phyloP scores from a whole-genome alignment of 2,113 vertebrate species.

The Embiotoca jacksoni region DNA sequence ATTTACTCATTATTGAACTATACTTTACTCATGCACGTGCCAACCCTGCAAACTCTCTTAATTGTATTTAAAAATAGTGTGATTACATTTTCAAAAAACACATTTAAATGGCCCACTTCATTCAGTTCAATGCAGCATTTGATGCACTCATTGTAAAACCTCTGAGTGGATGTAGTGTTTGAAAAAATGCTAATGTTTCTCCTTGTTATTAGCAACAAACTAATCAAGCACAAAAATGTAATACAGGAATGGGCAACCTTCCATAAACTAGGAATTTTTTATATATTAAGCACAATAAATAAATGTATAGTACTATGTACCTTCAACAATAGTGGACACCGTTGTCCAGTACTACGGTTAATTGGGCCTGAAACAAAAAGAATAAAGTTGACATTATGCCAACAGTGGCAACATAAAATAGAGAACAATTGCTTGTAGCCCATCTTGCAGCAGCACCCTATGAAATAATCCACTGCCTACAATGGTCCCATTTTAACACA shows the following conservation, averaged over 20 bases:
- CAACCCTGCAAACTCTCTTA: neutral
- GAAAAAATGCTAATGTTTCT: neutral
- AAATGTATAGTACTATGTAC: neutral
- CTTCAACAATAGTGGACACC: neutral
- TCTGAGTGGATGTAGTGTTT: neutral
- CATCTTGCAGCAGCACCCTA: too few species aligned
- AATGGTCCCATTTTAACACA: neutral
- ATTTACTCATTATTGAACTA: neutral
- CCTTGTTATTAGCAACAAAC: constrained; percentile 5
- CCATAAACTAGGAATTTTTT: neutral
- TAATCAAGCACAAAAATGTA: neutral
- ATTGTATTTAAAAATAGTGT: neutral
- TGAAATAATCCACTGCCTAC: neutral
- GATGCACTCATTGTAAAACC: neutral
- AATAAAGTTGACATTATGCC: neutral
- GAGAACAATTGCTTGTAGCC: too few species aligned
- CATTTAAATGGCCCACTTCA: neutral
- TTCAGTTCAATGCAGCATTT: neutral
- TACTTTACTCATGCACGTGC: neutral
- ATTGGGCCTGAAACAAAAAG: too few species aligned
- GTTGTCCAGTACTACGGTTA: neutral
- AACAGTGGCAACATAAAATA: neutral
- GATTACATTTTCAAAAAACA: neutral
- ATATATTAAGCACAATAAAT: neutral
- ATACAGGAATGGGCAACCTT: neutral